Base-by-base conservation (phyloP, 2,888 invertebrate species). In the Unio pictorum region DNA sequence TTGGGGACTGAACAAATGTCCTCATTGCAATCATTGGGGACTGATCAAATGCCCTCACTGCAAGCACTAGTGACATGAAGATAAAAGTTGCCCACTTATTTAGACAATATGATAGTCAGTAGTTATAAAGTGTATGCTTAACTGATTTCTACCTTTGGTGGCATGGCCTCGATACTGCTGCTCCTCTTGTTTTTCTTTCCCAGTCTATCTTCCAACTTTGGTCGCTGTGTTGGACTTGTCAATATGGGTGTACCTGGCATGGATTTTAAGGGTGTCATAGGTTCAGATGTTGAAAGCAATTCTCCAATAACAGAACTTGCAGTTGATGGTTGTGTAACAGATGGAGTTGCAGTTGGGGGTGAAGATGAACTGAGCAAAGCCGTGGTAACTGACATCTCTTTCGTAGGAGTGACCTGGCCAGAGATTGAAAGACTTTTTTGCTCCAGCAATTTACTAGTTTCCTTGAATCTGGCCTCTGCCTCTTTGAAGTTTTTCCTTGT, bases 401-500 rank as follows among this genome's bases (percentile, higher is more conserved):
- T 64, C 15, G 23, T 6, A 18, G 80, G 80, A 67, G 76, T 80
- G 45, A 75, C 73, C 58, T 75, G 61, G 65, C 65, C 67, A n/a
- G 75, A 72, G 20, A 73, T 73, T 28, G 17, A 45, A 45, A 45
- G 45, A 45, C 11, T 45, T 45, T 45, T 45, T 45, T 45, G 55
- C 17, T 54, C 8, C 18, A 34, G 62, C 18, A 57, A 58, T 57
- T 64, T 55, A 5, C 18, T 20, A 28, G 63, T 57, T 45, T 30
- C 30, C 18, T 26, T 15, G 55, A 34, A 30, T 55, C 54, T 23
- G 30, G 55, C 73, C 67, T 69, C 68, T 54, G 60, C 30, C 60
- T 73, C 73, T 45, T 67, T 69, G n/a, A 74, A 64, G 61, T 70
- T 71, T 55, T 71, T 62, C 26, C 67, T 68, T 83, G 93, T 93